Conservation (phyloP, 1,140 invertebrate genomes). For the Fopius arisanus region DNA sequence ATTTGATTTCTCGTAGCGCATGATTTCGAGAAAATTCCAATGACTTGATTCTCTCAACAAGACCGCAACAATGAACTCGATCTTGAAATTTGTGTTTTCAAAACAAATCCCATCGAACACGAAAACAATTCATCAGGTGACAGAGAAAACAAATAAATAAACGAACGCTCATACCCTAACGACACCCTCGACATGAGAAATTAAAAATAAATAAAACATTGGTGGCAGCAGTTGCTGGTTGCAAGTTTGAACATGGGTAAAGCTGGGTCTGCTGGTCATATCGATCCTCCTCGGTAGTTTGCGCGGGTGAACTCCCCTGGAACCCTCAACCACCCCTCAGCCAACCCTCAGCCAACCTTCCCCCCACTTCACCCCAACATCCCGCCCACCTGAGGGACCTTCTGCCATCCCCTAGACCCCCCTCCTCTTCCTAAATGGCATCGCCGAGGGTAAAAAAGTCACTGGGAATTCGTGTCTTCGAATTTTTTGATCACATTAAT, state of each 20-base stretch:
- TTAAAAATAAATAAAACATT: conserved; percentile 22
- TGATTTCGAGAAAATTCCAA: too few relatives aligned
- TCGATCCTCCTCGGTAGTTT: conserved; percentile 51
- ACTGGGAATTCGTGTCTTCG: too few relatives aligned
- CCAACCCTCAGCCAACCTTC: conserved; percentile 12
- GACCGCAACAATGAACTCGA: too few relatives aligned
- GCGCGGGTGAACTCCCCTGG: conserved; percentile 35
- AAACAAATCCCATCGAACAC: too few relatives aligned
- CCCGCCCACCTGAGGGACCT: conserved; percentile 24
- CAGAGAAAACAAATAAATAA: neutral
- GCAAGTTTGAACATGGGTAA: conserved; percentile 43
- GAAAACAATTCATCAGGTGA: too few relatives aligned
- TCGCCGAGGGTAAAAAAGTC: neutral
- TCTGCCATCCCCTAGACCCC: neutral
- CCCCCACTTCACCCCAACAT: conserved; percentile 8
- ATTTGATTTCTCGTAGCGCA: too few relatives aligned
- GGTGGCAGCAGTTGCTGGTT: conserved; percentile 37
- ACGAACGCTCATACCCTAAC: neutral
- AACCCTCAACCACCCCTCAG: conserved; percentile 43
- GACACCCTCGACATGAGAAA: neutral
- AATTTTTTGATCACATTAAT: too few relatives aligned
- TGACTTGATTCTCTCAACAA: too few relatives aligned
- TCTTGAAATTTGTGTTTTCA: too few relatives aligned
- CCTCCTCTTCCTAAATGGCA: neutral
- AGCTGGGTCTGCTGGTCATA: conserved; percentile 57